Evolutionary conservation across 2,113 vertebrate species (phyloP), one percentile per base, ranked within the genome.

Genomic region (Trogon surrucura): DNA sequence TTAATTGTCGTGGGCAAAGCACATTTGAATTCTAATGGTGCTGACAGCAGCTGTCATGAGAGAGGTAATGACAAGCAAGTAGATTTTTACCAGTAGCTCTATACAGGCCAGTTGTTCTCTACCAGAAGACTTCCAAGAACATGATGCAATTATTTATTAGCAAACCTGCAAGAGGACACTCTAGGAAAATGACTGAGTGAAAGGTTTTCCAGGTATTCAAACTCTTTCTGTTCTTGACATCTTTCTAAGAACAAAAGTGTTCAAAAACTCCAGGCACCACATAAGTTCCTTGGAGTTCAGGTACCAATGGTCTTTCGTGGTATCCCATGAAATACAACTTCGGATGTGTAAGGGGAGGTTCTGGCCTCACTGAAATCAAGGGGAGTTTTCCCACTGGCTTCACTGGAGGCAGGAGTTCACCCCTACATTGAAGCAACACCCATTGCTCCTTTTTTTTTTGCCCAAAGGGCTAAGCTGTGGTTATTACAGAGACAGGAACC

Each of bases 11-110:
- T 9, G 51, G 45, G 53, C 80, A 93, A 95, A 80, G 61, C 65
- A 93, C 79, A 95, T 93, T 78, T 92, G 73, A 91, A 91, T 91
- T 80, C 51, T 89, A 92, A 87, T 80, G 47, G 77, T 81, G 83
- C n/a, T 84, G 79, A 88, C 82, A 96, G 67, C 36, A 91, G 57
- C 88, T 94, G 70, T 89, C 62, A 79, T 85, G 50, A 74, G 53
- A 71, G 85, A 95, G 38, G 81, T 88, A 95, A 64, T 53, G 73
- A 91, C 58, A 92, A 79, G 75, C 38, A 91, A 86, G 67, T 60
- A 71, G 65, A 41, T 86, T 89, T 93, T 88, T 95, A 67, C 61
- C 79, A 45, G 85, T 92, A 88, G 82, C 77, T 75, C 67, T 62
- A 34, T 66, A 57, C 7, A 2, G 50, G 26, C 61, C 54, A 26